These are phyloP conservation scores for Strigops habroptila DNA, from an alignment of 2,113 vertebrate genomes.

Conservation along the genomic window DNA sequence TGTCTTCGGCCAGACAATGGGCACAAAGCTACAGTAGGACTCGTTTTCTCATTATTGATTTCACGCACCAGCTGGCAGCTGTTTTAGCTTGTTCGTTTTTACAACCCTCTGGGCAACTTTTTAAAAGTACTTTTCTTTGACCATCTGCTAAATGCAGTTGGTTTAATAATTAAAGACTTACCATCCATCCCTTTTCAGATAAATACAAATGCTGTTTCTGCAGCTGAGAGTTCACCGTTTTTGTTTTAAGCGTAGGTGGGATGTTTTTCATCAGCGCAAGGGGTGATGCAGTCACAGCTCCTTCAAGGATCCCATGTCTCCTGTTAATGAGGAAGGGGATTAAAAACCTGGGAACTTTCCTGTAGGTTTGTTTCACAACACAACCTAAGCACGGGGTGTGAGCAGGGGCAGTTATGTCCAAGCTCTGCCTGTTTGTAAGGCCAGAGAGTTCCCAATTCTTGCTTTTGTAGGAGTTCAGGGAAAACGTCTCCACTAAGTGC, in stretches of 20 bases:
- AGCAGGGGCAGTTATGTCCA: neutral
- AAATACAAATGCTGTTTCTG: constrained; percentile 54
- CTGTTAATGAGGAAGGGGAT: neutral
- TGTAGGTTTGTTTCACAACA: neutral
- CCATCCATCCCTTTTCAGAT: constrained; percentile 63
- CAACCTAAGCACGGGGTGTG: neutral
- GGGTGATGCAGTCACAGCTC: neutral
- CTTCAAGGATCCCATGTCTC: neutral
- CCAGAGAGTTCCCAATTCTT: neutral
- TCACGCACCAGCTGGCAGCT: constrained; percentile 83
- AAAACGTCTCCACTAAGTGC: accelerated
- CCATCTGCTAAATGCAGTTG: constrained; percentile 79
- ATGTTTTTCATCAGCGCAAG: neutral
- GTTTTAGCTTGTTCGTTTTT: constrained; percentile 79
- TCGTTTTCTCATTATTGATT: constrained; percentile 85
- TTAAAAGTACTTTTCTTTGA: constrained; percentile 81
- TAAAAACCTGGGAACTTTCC: neutral
- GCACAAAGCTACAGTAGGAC: constrained; percentile 81
- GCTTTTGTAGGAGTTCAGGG: neutral
- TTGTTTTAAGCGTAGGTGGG: neutral
- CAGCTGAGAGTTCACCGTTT: constrained; percentile 57
- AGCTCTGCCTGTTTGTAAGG: neutral
- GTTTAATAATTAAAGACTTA: constrained; percentile 85
- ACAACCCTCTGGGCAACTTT: constrained; percentile 82
- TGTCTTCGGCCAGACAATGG: constrained; percentile 76